Conservation (phyloP, 2,113 vertebrate genomes). For the Mirounga angustirostris region DNA sequence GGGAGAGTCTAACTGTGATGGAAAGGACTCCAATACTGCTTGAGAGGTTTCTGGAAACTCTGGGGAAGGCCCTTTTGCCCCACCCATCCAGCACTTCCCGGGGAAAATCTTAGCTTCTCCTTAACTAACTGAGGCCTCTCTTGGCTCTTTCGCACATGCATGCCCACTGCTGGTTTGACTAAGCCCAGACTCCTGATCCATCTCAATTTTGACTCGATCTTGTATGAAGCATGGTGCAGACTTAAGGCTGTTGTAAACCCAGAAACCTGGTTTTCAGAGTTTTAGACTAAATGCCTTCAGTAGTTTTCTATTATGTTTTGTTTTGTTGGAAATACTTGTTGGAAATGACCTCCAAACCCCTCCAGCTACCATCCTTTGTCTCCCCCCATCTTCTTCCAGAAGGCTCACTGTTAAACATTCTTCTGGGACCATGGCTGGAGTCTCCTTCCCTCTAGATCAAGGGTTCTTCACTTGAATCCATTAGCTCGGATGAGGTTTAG, state of each 20-base stretch:
- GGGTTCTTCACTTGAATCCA: background rate
- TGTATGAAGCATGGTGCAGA: background rate
- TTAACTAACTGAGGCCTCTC: background rate
- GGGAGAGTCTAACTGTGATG: background rate
- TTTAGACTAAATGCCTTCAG: background rate
- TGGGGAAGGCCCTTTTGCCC: background rate
- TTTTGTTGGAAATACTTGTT: conserved; percentile 1
- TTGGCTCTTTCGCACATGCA: background rate
- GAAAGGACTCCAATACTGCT: background rate
- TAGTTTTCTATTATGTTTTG: background rate
- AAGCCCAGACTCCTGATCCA: no score
- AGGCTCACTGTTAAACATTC: background rate
- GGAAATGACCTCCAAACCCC: background rate
- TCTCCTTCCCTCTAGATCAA: background rate
- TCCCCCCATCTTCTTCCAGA: background rate
- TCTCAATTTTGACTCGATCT: background rate
- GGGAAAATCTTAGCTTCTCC: background rate
- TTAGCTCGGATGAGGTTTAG: background rate
- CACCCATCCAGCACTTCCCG: accelerated
- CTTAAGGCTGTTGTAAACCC: background rate
- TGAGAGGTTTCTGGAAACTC: background rate
- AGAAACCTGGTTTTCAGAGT: background rate
- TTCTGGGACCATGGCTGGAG: background rate
- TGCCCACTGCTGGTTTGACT: background rate
- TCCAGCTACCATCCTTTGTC: background rate